Evolutionary conservation across 2,797 vertebrate genomes (phyloP).

Genomic region (Pampus argenteus): DNA sequence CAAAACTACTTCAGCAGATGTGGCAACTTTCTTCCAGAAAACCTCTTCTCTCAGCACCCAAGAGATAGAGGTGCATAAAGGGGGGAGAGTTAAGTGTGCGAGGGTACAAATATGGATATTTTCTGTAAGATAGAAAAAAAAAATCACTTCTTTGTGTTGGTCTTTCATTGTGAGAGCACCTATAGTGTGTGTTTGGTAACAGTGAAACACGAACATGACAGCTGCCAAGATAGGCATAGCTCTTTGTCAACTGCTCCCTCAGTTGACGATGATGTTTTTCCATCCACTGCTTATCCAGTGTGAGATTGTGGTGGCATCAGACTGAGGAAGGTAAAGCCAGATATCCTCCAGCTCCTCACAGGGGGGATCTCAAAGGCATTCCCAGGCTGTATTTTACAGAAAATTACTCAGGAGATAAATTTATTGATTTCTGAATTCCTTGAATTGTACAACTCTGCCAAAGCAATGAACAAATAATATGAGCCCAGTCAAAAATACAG

Average conservation of each 20-base stretch:
- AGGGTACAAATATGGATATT: constrained; percentile 26
- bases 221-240: background rate
- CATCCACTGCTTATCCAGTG: too few species aligned
- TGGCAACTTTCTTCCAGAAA: constrained; percentile 86
- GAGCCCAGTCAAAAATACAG: background rate
- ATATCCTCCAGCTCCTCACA: too few species aligned
- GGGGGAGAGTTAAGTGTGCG: constrained; percentile 31
- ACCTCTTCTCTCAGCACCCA: constrained; percentile 83
- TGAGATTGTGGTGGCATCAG: too few species aligned
- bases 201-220: constrained; percentile 1
- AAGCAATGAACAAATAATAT: background rate
- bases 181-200: constrained; percentile 6
- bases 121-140: constrained; percentile 20
- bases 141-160: constrained; percentile 6
- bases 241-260: background rate
- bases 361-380: background rate
- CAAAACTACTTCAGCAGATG: constrained; percentile 87
- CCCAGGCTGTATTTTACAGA: background rate
- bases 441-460: background rate
- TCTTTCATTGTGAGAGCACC: background rate
- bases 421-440: background rate
- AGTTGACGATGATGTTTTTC: background rate
- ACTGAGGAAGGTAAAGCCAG: too few species aligned
- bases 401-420: background rate
- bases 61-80: constrained; percentile 79